Evolutionary conservation across 2,797 vertebrate genomes (phyloP), one percentile per base, ranked within the genome.

Genomic region (Bradypodion pumilum): DNA sequence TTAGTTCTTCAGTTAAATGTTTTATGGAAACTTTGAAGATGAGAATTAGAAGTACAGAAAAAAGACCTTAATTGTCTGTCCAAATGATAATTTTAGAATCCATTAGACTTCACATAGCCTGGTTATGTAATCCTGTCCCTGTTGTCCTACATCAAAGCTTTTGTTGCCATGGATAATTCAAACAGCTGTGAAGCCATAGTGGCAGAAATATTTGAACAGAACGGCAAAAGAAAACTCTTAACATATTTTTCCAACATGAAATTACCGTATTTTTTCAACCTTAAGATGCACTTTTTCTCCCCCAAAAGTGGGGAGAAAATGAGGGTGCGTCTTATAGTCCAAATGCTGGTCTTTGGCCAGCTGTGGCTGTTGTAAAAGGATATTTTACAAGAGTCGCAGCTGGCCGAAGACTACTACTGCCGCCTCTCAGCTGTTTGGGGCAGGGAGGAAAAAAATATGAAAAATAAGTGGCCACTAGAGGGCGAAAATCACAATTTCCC

Each of bases 31-130:
- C 76, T 44, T 77, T 72, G 42, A 0, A 78, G 76, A 81, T 89
- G 89, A 81, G 82, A 92, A 81, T 73, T 56, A 84, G 52, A 84
- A 49, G 65, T 63, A 70, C 76, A 86, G 79, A 81, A 85, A 75
- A 74, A 86, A 83, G 59, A 35, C 32, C 52, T 56, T n/a, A 4
- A 15, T 70, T 89, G 74, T 3, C 65, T 82, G 74, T 88, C 86
- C 69, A 86, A 87, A 90, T 65, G 56, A 3, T 83, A 69, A 82
- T 87, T 93, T 93, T 90, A 81, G 73, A 88, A 91, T 84, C 74
- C 59, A 86, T 35, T 70, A 42, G 72, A 7, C 82, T 89, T 69
- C 69, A 88, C 89, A 86, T 82, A 85, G 81, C 23, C 78, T 82
- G 25, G 85, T 91, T 89, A 85, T 91, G 85, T 77, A 76, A 83